Base-by-base conservation (phyloP, 2,888 invertebrate genomes). In the Lasioglossum oenotherae region DNA sequence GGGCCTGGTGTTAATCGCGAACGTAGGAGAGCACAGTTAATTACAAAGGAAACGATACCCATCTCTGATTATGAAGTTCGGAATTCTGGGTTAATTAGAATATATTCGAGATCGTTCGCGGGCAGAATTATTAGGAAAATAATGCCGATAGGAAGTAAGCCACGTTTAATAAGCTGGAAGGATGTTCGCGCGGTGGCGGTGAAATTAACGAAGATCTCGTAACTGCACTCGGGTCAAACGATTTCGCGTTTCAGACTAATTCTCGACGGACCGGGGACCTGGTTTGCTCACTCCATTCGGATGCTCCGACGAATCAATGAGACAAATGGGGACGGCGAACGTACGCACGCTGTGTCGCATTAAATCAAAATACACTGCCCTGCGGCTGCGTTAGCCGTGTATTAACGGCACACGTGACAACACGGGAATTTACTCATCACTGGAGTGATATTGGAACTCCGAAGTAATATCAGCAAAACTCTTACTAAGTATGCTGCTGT, bases 351-450 rank as follows among this genome's bases (percentile, higher is more conserved):
- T 53, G 49, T 75, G 80, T 81, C 69, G 82, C 80, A 86, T 86
- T 86, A 89, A 89, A 89, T 89, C 81, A 83, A 89, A 89, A 89
- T 87, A 78, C 87, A 84, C 81, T 81, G 87, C 73, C 72, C 77
- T 69, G 82, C 44, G 79, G 67, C 35, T 64, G 74, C 74, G 84
- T 89, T 89, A 88, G 86, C 64, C 87, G 69, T 75, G 75, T 72
- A 82, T 74, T 80, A 87, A 53, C 85, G 60, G 79, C 60, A 71
- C 78, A 89, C 84, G 86, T 83, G 89, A 80, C 84, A 80, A 89
- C 89, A 86, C 60, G 87, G 31, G 67, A 73, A 84, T 84, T 82
- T 76, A 71, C 69, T 69, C 31, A 75, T 53, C 81, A 72, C 76
- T 78, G 76, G 82, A 89, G 84, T 74, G 81, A 81, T 72, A 72